These are phyloP conservation scores for Octomys mimax DNA, from an alignment of 2,797 vertebrate genomes.

Conservation along the genomic window DNA sequence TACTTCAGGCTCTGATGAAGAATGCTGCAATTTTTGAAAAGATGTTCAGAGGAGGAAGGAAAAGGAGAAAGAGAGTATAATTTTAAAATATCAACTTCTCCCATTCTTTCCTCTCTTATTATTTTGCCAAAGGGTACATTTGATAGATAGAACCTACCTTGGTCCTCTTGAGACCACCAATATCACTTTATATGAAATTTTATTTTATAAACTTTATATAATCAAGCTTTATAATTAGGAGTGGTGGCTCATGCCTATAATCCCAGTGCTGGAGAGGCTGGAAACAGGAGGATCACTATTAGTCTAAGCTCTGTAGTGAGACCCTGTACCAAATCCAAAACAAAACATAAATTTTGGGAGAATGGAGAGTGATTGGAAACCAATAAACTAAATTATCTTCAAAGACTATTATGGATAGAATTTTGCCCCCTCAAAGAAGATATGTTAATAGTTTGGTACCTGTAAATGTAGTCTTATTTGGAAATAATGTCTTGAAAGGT, in stretches of 20 bases:
- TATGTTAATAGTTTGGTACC: background rate
- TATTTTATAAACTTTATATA: background rate
- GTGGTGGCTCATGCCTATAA: too few species aligned
- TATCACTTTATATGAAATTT: constrained; percentile 15
- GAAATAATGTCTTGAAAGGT: background rate
- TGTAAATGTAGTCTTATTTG: background rate
- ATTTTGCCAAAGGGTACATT: background rate
- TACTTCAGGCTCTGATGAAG: background rate
- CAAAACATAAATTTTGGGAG: background rate
- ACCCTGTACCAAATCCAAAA: too few species aligned
- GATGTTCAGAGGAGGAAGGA: background rate
- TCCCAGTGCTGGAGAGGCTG: too few species aligned
- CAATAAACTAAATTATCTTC: background rate
- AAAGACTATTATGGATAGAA: background rate
- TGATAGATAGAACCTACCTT: background rate
- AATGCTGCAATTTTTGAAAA: background rate
- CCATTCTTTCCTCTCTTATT: background rate
- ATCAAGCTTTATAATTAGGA: background rate
- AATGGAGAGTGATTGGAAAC: background rate
- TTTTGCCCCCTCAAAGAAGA: background rate
- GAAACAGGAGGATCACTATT: too few species aligned
- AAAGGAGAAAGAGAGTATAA: background rate
- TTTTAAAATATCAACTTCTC: background rate
- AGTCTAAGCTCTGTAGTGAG: too few species aligned
- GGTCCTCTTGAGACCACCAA: background rate